Evolutionary conservation across 2,113 vertebrate genomes (phyloP).

Genomic region (Pomatostomus ruficeps): DNA sequence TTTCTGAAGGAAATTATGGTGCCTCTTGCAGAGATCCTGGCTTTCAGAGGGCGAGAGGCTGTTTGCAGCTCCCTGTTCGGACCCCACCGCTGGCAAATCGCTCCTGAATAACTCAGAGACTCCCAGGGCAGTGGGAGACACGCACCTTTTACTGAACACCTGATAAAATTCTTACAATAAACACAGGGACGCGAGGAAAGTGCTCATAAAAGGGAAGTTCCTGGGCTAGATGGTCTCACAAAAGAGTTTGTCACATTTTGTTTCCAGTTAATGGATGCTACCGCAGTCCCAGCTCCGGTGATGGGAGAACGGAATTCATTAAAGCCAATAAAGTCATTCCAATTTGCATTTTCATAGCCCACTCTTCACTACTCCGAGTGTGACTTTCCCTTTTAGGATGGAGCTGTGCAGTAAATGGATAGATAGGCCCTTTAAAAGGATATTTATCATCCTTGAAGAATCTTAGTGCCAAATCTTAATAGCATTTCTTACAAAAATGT

Average conservation of each 20-base stretch:
- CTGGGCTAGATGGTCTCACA: background rate
- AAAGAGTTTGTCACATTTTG: slow-evolving; percentile 9
- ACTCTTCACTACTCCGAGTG: slow-evolving; percentile 26
- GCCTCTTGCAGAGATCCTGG: background rate
- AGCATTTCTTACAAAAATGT: slow-evolving; percentile 67
- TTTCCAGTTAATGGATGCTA: background rate
- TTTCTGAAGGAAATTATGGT: background rate
- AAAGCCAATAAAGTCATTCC: slow-evolving; percentile 49
- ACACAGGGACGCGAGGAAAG: background rate
- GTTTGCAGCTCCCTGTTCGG: background rate
- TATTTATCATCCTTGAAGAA: slow-evolving; percentile 71
- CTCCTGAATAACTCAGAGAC: background rate
- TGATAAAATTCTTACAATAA: background rate
- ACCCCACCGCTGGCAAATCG: background rate
- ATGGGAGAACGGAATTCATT: slow-evolving; percentile 42
- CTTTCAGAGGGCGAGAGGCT: background rate
- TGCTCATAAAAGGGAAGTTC: background rate
- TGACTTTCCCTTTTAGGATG: slow-evolving; percentile 67
- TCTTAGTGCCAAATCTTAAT: slow-evolving; percentile 69
- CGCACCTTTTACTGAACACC: background rate
- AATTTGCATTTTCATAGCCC: slow-evolving; percentile 72
- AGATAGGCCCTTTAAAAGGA: slow-evolving; percentile 50
- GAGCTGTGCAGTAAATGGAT: slow-evolving; percentile 43
- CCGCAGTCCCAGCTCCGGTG: background rate
- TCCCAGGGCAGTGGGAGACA: background rate